Conservation (phyloP, 2,113 vertebrate genomes). For the Mormoops blainvillei region DNA sequence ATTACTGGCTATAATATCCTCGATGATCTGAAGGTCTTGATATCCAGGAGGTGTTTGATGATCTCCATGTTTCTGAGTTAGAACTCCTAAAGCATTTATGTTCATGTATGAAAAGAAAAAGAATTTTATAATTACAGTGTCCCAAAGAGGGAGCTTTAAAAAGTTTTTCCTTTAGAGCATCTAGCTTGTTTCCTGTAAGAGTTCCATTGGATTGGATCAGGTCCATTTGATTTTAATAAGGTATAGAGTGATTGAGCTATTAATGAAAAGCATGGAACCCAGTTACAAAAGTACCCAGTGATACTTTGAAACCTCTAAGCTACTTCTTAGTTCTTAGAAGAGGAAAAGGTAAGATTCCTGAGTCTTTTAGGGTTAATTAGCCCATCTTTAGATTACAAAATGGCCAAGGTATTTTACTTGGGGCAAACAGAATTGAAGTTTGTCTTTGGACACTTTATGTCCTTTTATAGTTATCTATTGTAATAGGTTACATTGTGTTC, state of each 20-base stretch:
- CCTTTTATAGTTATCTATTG: neutral
- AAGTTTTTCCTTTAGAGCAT: neutral
- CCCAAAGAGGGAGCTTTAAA: neutral
- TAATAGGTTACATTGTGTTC: neutral
- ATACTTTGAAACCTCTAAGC: neutral
- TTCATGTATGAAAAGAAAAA: neutral
- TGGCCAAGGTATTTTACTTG: neutral
- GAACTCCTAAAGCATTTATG: neutral
- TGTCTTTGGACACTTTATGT: neutral
- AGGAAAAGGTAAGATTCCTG: neutral
- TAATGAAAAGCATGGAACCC: neutral
- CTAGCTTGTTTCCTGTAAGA: neutral
- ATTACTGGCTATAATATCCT: neutral
- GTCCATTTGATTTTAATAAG: neutral
- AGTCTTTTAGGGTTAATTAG: neutral
- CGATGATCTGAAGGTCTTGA: no score
- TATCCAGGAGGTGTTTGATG: neutral
- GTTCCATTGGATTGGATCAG: neutral
- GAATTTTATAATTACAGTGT: neutral
- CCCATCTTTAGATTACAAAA: neutral
- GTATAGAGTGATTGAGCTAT: neutral
- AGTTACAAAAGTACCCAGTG: neutral
- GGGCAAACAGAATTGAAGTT: neutral
- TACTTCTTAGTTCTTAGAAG: neutral
- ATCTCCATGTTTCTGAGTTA: neutral